Conservation (phyloP, 2,888 invertebrate genomes). For the Scaptomyza reducta region DNA sequence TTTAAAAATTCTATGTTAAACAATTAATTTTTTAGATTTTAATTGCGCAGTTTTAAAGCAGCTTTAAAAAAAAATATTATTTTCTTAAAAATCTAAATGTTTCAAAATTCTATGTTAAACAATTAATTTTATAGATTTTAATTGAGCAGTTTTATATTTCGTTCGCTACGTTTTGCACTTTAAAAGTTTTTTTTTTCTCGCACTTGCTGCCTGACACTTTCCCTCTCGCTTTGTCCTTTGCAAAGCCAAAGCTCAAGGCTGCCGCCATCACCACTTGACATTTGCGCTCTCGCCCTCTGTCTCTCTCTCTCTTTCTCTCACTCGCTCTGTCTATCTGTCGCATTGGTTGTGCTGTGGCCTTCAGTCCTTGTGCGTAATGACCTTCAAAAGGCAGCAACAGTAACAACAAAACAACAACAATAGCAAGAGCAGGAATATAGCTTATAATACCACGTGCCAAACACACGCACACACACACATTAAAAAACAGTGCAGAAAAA, state of each 20-base stretch:
- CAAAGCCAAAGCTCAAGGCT: slow-evolving; percentile 31
- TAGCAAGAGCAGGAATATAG: slow-evolving; percentile 19
- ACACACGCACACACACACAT: slow-evolving; percentile 11
- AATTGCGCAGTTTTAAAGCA: not conserved
- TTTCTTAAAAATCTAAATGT: no score
- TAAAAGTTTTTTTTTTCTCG: slow-evolving; percentile 3
- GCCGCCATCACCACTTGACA: slow-evolving; percentile 67
- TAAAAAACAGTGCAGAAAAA: slow-evolving; percentile 23
- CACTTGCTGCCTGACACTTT: slow-evolving; percentile 8
- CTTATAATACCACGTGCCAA: slow-evolving; percentile 42
- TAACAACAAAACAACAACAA: slow-evolving; percentile 24
- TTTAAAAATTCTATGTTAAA: no score
- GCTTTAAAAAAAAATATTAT: no score
- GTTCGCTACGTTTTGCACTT: slow-evolving; percentile 14
- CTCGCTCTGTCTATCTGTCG: not conserved
- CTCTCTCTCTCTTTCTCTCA: not conserved
- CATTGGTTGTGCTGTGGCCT: slow-evolving; percentile 35
- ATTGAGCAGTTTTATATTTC: not conserved
- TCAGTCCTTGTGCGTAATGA: slow-evolving; percentile 67
- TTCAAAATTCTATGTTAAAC: no score
- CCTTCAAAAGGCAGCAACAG: slow-evolving; percentile 65
- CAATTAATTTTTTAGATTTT: no score
- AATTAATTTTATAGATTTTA: no score
- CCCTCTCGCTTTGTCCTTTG: slow-evolving; percentile 2
- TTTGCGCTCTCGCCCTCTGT: slow-evolving; percentile 36